These are phyloP conservation scores for Epirrhoe alternata DNA, from an alignment of 2,888 invertebrate genomes.

Conservation along the genomic window DNA sequence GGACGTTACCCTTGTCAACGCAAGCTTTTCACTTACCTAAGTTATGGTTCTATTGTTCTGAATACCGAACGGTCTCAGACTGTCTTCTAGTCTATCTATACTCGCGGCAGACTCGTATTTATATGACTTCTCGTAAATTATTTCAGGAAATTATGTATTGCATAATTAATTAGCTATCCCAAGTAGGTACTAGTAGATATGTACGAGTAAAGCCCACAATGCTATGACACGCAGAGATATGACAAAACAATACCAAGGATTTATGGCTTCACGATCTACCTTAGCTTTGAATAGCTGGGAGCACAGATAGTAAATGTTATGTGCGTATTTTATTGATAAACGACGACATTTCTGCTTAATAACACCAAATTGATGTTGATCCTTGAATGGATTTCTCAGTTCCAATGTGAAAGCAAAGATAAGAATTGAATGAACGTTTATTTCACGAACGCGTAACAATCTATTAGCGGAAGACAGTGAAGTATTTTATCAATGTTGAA, in stretches of 20 bases:
- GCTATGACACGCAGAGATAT: conserved; percentile 59
- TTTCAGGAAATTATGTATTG: conserved; percentile 34
- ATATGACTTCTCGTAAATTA: conserved; percentile 22
- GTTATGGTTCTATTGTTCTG: conserved; percentile 70
- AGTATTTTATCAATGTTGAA: conserved; percentile 63
- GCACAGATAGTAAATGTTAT: conserved; percentile 38
- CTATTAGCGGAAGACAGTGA: conserved; percentile 58
- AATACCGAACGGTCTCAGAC: conserved; percentile 54
- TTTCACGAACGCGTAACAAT: conserved; percentile 50
- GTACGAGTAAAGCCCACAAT: conserved; percentile 50
- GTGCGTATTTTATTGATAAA: conserved; percentile 44
- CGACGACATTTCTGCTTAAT: conserved; percentile 9
- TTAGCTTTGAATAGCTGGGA: conserved; percentile 45
- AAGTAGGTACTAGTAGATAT: conserved; percentile 12
- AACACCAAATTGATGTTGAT: conserved; percentile 12
- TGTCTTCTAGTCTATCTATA: conserved; percentile 39
- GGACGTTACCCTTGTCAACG: conserved; percentile 74
- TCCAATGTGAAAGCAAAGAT: conserved; percentile 39
- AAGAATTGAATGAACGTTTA: conserved; percentile 40
- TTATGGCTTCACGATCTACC: conserved; percentile 61
- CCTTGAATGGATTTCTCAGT: conserved; percentile 29
- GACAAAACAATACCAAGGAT: conserved; percentile 67
- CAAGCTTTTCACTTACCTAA: conserved; percentile 71
- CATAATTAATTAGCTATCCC: conserved; percentile 37
- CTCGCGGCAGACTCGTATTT: conserved; percentile 15